These are phyloP conservation scores for Labeo catla DNA, from an alignment of 2,113 vertebrate genomes.

Conservation along the genomic window DNA sequence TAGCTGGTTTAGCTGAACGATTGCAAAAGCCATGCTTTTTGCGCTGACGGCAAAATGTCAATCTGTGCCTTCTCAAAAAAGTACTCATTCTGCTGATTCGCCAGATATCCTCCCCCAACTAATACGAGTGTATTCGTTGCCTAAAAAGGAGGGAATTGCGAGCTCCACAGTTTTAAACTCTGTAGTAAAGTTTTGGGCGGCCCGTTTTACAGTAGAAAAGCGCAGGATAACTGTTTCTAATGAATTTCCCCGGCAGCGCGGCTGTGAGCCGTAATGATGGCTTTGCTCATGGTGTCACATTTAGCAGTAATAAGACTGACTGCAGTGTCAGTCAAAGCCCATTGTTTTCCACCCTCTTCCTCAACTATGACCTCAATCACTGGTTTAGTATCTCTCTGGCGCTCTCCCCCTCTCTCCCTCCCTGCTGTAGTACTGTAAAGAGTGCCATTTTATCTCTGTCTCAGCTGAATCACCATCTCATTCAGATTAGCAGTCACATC, in stretches of 20 bases:
- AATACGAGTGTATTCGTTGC: not conserved
- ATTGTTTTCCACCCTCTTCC: slow-evolving; percentile 48
- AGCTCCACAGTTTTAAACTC: not conserved
- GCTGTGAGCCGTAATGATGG: slow-evolving; percentile 22
- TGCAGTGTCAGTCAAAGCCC: slow-evolving; percentile 39
- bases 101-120: not conserved
- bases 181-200: not conserved
- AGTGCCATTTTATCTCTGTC: slow-evolving; percentile 49
- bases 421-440: slow-evolving; percentile 43
- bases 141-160: not conserved
- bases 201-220: not conserved
- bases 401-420: slow-evolving; percentile 32
- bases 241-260: not conserved
- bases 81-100: slow-evolving; percentile 1
- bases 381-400: slow-evolving; percentile 29
- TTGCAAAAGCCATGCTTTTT: not conserved
- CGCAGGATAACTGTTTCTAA: not conserved
- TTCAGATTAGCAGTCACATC: slow-evolving; percentile 42
- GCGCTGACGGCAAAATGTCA: not conserved
- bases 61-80: not conserved
- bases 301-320: slow-evolving; percentile 26
- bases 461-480: slow-evolving; percentile 45
- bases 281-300: slow-evolving; percentile 42
- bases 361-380: slow-evolving; percentile 56
- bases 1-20: not conserved